Conservation (phyloP, 1,140 invertebrate species). For the Drosophila kepulauana region DNA sequence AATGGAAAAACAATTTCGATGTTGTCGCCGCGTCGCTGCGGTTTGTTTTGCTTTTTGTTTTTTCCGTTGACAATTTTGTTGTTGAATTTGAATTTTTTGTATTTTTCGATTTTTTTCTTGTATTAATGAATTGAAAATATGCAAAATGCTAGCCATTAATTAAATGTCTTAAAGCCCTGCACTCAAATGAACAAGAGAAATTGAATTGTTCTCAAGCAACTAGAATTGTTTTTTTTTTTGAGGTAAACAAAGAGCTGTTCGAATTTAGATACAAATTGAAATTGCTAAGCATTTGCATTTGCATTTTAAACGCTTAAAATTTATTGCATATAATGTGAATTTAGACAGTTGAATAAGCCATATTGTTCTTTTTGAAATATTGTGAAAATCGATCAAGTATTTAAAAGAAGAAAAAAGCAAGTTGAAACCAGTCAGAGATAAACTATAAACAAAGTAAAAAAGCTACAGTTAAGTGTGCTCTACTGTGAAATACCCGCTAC, state of each 20-base stretch:
- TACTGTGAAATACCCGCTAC: too few species aligned
- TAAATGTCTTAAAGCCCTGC: conserved; percentile 54
- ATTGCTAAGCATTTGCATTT: not conserved
- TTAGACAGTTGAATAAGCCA: not conserved
- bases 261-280: not conserved
- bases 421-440: not conserved
- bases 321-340: not conserved
- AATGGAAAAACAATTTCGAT: conserved; percentile 72
- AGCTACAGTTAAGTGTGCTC: too few species aligned
- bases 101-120: conserved; percentile 19
- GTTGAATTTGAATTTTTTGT: not conserved
- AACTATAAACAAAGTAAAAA: not conserved
- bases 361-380: not conserved
- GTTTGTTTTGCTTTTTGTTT: conserved; percentile 7
- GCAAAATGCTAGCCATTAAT: conserved; percentile 73
- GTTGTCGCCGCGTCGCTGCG: conserved; percentile 9
- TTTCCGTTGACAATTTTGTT: conserved; percentile 43
- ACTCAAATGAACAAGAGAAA: conserved; percentile 44
- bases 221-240: conserved; percentile 14
- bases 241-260: conserved; percentile 8
- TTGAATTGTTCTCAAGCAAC: conserved; percentile 58
- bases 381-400: not conserved
- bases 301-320: not conserved
- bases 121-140: conserved; percentile 69
- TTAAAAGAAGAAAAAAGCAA: not conserved